Percentiles rank a stretch among this genome's conserved stretches.
phyloP scores from a whole-genome alignment of 2,888 invertebrate species.

The Noctua pronuba region DNA sequence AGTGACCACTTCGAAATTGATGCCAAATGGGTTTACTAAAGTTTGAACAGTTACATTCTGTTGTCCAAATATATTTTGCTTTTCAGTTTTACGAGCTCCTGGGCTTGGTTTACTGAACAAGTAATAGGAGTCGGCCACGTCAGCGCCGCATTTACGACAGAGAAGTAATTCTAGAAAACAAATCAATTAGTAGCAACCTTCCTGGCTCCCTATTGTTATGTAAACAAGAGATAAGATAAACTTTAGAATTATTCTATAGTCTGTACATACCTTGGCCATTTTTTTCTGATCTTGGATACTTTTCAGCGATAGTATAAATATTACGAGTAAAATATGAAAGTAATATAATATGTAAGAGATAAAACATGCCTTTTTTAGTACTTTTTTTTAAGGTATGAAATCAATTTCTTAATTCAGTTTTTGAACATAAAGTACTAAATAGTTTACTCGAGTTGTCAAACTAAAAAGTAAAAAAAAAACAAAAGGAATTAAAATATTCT shows the following conservation, averaged over 20 bases:
- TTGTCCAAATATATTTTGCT: conserved; percentile 89
- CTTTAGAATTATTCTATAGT: background rate
- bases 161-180: conserved; percentile 88
- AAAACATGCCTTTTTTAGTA: conserved; percentile 78
- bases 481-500: conserved; percentile 8
- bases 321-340: conserved; percentile 69
- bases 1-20: conserved; percentile 89
- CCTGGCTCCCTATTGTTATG: conserved; percentile 29
- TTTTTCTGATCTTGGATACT: conserved; percentile 67
- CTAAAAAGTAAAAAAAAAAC: conserved; percentile 22
- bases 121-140: conserved; percentile 89
- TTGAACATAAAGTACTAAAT: background rate
- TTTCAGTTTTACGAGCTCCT: conserved; percentile 83
- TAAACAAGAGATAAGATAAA: conserved; percentile 47
- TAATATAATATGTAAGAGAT: conserved; percentile 72
- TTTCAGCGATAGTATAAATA: conserved; percentile 69
- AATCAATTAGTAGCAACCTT: conserved; percentile 13
- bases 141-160: conserved; percentile 91
- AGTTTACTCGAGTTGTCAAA: conserved; percentile 10
- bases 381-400: conserved; percentile 9
- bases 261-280: conserved; percentile 75
- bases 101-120: conserved; percentile 89
- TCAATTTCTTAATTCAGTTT: conserved; percentile 11
- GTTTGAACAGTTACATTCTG: conserved; percentile 90
- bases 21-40: conserved; percentile 89